Percentiles rank a stretch among this genome's conserved stretches.
Evolutionary conservation across 53 echinoderm and acorn worm genomes (phyloP).

Genomic region (Astropecten irregularis): DNA sequence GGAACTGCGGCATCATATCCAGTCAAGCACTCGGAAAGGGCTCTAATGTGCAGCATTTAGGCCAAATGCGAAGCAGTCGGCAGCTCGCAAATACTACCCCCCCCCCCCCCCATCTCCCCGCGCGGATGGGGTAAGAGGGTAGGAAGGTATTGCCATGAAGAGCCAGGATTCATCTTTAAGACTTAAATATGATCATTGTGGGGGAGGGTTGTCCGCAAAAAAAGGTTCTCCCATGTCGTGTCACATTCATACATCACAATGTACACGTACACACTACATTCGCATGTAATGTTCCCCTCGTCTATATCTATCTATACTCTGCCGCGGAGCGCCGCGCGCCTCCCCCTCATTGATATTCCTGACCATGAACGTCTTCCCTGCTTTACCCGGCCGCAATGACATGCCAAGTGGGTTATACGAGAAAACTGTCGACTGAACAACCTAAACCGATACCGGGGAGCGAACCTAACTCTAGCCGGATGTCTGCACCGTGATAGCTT

Average conservation of each 20-base stretch:
- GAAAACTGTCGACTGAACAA: slow-evolving; percentile 68
- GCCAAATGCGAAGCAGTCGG: slow-evolving; percentile 42
- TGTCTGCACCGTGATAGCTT: slow-evolving; percentile 64
- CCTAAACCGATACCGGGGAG: slow-evolving; percentile 65
- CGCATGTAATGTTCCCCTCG: not conserved
- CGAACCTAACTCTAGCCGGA: slow-evolving; percentile 67
- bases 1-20: slow-evolving; percentile 73
- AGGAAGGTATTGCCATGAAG: slow-evolving; percentile 5
- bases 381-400: slow-evolving; percentile 47
- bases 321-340: not conserved
- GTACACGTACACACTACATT: too few species aligned
- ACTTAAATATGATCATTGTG: too few species aligned
- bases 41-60: slow-evolving; percentile 65
- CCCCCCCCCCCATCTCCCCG: too few species aligned
- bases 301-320: too few species aligned
- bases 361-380: slow-evolving; percentile 28
- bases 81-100: slow-evolving; percentile 38
- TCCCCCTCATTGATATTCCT: slow-evolving; percentile 59
- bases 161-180: too few species aligned
- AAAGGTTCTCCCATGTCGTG: too few species aligned
- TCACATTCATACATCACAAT: too few species aligned
- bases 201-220: too few species aligned
- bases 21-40: slow-evolving; percentile 63
- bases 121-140: not conserved
- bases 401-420: slow-evolving; percentile 71